A percentile compares a stretch with the other conserved stretches of the same genome.
phyloP scores from a whole-genome alignment of 2,797 vertebrate species.

The Sciurus carolinensis region DNA sequence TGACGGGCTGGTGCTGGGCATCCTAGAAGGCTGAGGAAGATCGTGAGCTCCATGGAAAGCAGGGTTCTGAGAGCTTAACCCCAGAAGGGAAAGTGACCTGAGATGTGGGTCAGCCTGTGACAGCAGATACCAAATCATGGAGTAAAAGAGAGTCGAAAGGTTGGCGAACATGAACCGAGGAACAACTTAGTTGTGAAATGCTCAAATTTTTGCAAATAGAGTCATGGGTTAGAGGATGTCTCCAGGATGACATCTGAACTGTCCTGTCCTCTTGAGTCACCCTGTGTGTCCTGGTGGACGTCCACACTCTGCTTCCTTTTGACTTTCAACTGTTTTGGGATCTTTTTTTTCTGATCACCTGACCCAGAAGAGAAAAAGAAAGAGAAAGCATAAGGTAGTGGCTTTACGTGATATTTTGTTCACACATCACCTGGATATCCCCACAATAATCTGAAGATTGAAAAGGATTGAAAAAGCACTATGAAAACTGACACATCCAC shows the following conservation, averaged over 20 bases:
- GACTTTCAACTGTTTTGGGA: not conserved
- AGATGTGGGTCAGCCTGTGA: not conserved
- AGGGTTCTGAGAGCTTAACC: not conserved
- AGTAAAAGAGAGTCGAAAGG: not conserved
- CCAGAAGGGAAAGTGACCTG: not conserved
- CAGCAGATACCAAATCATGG: accelerated
- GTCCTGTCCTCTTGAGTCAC: accelerated
- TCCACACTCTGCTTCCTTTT: not conserved
- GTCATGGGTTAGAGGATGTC: not conserved
- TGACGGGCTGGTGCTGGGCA: not conserved
- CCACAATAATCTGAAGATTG: not conserved
- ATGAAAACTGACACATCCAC: slow-evolving; percentile 14
- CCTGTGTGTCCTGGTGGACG: not conserved
- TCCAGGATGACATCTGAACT: accelerated
- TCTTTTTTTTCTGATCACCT: not conserved
- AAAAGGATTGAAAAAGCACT: slow-evolving; percentile 49
- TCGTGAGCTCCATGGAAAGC: not conserved
- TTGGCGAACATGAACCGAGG: not conserved
- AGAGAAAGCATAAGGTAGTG: not conserved
- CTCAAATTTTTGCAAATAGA: not conserved
- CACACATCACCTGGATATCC: not conserved
- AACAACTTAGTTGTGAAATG: not conserved
- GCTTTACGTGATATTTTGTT: not conserved
- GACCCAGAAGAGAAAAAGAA: not conserved
- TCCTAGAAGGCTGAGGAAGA: not conserved